These are phyloP conservation scores for Acanthosepion pharaonis DNA, from an alignment of 2,888 invertebrate genomes.

Conservation along the genomic window DNA sequence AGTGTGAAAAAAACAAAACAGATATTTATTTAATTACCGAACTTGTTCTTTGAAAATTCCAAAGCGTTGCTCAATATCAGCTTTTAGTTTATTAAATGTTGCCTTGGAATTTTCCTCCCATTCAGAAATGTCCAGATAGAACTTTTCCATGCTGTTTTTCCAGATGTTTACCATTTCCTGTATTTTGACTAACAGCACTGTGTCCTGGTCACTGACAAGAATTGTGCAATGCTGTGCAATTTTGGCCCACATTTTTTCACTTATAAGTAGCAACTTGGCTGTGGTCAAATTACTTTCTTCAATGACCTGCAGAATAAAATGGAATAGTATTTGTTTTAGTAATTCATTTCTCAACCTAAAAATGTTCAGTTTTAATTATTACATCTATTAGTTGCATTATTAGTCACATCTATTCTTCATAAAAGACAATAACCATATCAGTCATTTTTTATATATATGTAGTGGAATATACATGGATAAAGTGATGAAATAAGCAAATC, in stretches of 20 bases:
- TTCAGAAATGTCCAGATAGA: constrained; percentile 63
- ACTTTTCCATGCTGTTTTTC: constrained; percentile 71
- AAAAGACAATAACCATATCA: no score
- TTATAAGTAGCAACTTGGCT: constrained; percentile 71
- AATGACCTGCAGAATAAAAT: constrained; percentile 66
- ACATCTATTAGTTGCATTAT: no score
- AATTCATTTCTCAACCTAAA: neutral
- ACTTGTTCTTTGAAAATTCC: constrained; percentile 65
- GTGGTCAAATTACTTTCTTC: constrained; percentile 72
- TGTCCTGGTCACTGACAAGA: constrained; percentile 73
- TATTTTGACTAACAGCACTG: constrained; percentile 68
- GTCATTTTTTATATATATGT: no score
- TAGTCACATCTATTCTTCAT: no score
- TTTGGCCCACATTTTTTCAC: constrained; percentile 74
- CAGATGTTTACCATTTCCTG: constrained; percentile 68
- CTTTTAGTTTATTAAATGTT: constrained; percentile 59
- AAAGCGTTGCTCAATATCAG: constrained; percentile 63
- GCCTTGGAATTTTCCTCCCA: constrained; percentile 69
- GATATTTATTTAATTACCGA: constrained; percentile 66
- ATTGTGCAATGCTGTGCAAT: constrained; percentile 74
- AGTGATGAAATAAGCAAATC: no score
- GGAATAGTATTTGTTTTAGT: neutral
- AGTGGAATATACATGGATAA: no score
- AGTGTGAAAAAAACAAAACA: neutral
- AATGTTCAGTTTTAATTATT: neutral